Percentiles rank a stretch among this genome's conserved stretches.
These are phyloP conservation scores for Muntiacus muntjak DNA, from an alignment of 2,113 vertebrate genomes.

Conservation along the genomic window DNA sequence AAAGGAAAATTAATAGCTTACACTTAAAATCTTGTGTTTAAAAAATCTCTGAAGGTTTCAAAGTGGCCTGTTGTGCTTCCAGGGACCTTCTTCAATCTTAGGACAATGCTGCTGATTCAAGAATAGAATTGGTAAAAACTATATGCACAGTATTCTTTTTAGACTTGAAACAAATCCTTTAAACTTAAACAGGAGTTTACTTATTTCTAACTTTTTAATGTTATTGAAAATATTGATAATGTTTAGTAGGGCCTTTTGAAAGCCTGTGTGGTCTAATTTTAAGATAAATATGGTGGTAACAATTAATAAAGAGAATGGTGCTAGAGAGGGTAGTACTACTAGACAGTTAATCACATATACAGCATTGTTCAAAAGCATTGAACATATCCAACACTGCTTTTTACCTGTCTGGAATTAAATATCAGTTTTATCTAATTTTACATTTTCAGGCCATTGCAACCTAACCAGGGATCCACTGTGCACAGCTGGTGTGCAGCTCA, in stretches of 20 bases:
- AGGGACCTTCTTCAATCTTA: background rate
- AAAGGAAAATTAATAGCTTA: background rate
- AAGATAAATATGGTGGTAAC: background rate
- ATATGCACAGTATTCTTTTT: background rate
- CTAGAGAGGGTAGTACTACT: rapidly evolving
- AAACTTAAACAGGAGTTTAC: background rate
- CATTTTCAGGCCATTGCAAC: background rate
- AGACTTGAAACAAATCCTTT: background rate
- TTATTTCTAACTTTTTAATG: background rate
- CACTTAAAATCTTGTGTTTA: background rate
- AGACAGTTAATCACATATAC: background rate
- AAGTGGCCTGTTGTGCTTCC: no score
- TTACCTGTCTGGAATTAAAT: background rate
- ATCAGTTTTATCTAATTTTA: background rate
- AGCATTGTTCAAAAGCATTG: background rate
- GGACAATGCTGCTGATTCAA: background rate
- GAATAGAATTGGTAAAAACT: background rate
- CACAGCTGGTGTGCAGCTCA: background rate
- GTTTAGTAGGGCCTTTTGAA: background rate
- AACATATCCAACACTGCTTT: background rate
- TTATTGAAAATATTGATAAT: background rate
- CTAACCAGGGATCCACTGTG: background rate
- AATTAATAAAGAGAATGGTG: background rate
- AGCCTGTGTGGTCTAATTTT: background rate
- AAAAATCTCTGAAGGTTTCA: background rate